Base-by-base conservation (phyloP, 2,113 vertebrate genomes). In the Agapornis roseicollis region DNA sequence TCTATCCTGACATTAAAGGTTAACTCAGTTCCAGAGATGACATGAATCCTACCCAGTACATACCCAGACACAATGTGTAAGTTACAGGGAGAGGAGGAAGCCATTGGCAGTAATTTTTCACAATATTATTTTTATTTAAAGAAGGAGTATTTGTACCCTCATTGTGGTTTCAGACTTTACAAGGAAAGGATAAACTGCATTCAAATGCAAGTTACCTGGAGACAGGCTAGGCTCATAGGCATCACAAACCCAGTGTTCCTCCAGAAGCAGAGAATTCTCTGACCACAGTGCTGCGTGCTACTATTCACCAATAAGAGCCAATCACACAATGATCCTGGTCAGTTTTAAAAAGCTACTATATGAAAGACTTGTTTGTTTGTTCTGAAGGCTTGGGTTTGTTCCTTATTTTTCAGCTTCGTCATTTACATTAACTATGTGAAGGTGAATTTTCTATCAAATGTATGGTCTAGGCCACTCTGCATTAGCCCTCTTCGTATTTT, bases 11-110 rank as follows among this genome's bases (percentile, higher is more conserved):
- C 69, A 83, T 39, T 66, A 84, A 88, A 91, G 84, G 88, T 94
- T 96, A 96, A 64, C 74, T 68, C 37, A 87, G 15, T 90, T 94
- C 89, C 74, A 69, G 74, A 73, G 80, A 90, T 29, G 46, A 39
- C 78, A 87, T 17, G 17, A 46, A 77, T 46, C 60, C 71, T 70
- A 91, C 70, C 70, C 16, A 29, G 58, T 60, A 77, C 49, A 89
- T 53, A 37, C 49, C 64, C 68, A 85, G 47, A 6, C 31, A 77
- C 8, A 79, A 70, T 58, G 77, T 88, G 8, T 46, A 71, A 84
- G 18, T 81, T 72, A 69, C 11, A 4, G 46, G n/a, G 60, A 80
- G 33, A 55, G 13, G 35, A 93, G 60, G 60, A 94, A 91, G 27
- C 10, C 52, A 25, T 33, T 58, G 41, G 8, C 17, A 33, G 19